Base-by-base conservation (phyloP, 2,888 invertebrate species). In the Tigriopus californicus region DNA sequence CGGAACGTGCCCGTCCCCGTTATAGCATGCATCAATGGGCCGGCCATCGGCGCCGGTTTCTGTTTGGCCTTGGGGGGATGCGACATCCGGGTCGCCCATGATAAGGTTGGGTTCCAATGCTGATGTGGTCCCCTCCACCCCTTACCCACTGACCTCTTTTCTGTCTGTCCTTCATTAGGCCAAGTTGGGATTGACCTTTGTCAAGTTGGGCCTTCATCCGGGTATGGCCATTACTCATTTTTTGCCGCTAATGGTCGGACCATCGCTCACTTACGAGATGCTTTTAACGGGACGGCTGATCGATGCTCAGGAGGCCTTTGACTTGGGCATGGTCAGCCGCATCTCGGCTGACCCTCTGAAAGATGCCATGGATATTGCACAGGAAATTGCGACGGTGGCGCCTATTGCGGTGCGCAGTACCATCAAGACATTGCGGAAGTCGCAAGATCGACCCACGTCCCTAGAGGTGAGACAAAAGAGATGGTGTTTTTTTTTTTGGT, bases 141-240 rank as follows among this genome's bases (percentile, higher is more conserved):
- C n/a, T n/a, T n/a, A n/a, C n/a, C n/a, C n/a, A n/a, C n/a, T n/a
- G n/a, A n/a, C n/a, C n/a, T n/a, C n/a, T n/a, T n/a, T n/a, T n/a
- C n/a, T n/a, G n/a, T n/a, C n/a, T n/a, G n/a, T n/a, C n/a, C n/a
- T n/a, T n/a, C n/a, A n/a, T n/a, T n/a, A 33, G n/a, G 53, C 53
- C 20, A 25, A n/a, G 20, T 25, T 53, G 53, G 53, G 53, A 22
- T 53, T 53, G 15, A 53, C 53, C 12, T 53, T 53, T 53, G n/a
- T 40, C 12, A 53, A 33, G 40, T 33, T 53, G n/a, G 53, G 53
- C 13, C 3, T 53, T 15, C 53, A 53, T 53, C 53, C 53, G 24
- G 53, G 53, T 12, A 53, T 53, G 53, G 53, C 4, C 2, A 13
- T 40, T 5, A 12, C 20, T 12, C 53, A 53, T 33, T 53, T 53